phyloP scores from a whole-genome alignment of 2,797 vertebrate genomes.

The Intellagama lesueurii region DNA sequence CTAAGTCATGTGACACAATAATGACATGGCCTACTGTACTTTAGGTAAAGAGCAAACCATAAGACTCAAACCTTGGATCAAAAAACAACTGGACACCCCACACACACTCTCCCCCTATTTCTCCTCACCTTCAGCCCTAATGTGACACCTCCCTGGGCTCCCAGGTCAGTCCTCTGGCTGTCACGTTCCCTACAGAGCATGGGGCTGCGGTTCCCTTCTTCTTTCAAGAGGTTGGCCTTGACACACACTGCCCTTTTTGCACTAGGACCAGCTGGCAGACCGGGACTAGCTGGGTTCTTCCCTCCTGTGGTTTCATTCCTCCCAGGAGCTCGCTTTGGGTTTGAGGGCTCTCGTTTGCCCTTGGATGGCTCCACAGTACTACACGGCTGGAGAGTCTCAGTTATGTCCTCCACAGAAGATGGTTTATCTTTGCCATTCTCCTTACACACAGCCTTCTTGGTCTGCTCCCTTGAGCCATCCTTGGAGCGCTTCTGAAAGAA shows the following conservation, averaged over 20 bases:
- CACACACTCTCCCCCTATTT: not conserved
- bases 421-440: slow-evolving; percentile 82
- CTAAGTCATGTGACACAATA: not conserved
- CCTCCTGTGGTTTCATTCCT: slow-evolving; percentile 75
- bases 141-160: slow-evolving; percentile 52
- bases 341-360: slow-evolving; percentile 83
- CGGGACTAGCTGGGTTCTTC: slow-evolving; percentile 70
- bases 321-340: slow-evolving; percentile 83
- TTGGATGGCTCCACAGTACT: slow-evolving; percentile 74
- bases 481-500: slow-evolving; percentile 83
- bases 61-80: not conserved
- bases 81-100: not conserved
- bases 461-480: slow-evolving; percentile 74
- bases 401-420: slow-evolving; percentile 60
- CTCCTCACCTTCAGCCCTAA: slow-evolving; percentile 58
- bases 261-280: slow-evolving; percentile 74
- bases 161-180: slow-evolving; percentile 35
- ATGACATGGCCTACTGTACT: not conserved
- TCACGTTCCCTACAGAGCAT: slow-evolving; percentile 48
- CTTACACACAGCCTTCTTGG: slow-evolving; percentile 70
- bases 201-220: slow-evolving; percentile 56
- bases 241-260: slow-evolving; percentile 79
- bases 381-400: slow-evolving; percentile 66
- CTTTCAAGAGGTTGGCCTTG: slow-evolving; percentile 68
- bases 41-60: not conserved